Base-by-base conservation (phyloP, 2,113 vertebrate genomes). In the Riparia riparia region DNA sequence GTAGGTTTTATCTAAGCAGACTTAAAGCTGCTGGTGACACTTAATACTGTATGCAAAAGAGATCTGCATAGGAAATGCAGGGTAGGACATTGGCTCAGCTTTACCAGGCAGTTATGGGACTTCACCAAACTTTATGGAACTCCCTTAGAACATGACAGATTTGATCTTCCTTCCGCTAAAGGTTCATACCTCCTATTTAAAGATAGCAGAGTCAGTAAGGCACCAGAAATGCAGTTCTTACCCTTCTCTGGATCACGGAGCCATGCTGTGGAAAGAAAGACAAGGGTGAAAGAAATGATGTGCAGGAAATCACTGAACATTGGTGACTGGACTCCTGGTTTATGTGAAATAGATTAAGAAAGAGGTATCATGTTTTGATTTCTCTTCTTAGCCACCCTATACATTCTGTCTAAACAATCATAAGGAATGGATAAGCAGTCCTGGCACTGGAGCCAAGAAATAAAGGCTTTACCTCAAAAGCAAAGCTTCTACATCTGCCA, bases 221-320 rank as follows among this genome's bases (percentile, higher is more conserved):
- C 37, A 60, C 53, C 17, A 88, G 39, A 53, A 86, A 72, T 17
- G 32, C 14, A 37, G 28, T 25, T 85, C 18, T 32, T 50, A 42
- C 20, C 32, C 12, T 47, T 37, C 31, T 50, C 22, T 57, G n/a
- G 1, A 0, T 18, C 57, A 58, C 1, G 1, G 56, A 69, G 5
- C 19, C 1, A 0, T 42, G 17, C 29, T 47, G 20, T n/a, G 10
- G n/a, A 68, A 80, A 71, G 22, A 45, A 10, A 71, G 10, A 60
- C 34, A 56, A 73, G 4, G 20, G 16, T 13, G 16, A 64, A 65
- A 71, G n/a, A 65, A 65, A 58, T 15, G 18, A 56, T 61, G 16
- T 12, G 19, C 39, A 70, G 47, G 9, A 81, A 60, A 73, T 31
- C 64, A 61, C 44, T 17, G 41, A 37, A 9, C 12, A 10, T 39